Evolutionary conservation across 2,888 invertebrate genomes (phyloP).

Genomic region (Taenaris catops): DNA sequence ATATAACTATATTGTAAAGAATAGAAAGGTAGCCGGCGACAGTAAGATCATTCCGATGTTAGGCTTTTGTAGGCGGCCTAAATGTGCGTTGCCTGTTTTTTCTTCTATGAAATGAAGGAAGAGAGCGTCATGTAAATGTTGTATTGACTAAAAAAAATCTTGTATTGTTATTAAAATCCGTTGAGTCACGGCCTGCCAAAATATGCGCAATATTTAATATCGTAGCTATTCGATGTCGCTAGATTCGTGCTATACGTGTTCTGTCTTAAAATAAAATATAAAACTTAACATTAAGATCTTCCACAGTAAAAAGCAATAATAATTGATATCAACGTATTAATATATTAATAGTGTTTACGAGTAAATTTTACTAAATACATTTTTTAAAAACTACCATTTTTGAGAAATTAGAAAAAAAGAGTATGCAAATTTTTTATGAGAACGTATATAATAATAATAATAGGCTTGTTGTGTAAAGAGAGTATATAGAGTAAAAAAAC

Average conservation of each 20-base stretch:
- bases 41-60: constrained; percentile 40
- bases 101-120: too few species aligned
- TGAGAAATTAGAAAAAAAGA: constrained; percentile 5
- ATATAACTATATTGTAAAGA: constrained; percentile 45
- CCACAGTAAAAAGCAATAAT: constrained; percentile 62
- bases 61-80: too few species aligned
- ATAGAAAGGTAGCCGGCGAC: constrained; percentile 55
- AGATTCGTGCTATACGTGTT: constrained; percentile 8
- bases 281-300: constrained; percentile 38
- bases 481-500: too few species aligned
- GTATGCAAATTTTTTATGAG: not conserved
- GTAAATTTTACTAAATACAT: constrained; percentile 14
- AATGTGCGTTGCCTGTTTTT: too few species aligned
- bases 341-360: constrained; percentile 10
- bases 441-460: not conserved
- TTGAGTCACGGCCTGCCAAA: too few species aligned
- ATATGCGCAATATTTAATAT: not conserved
- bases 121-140: too few species aligned
- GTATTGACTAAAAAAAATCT: too few species aligned
- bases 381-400: constrained; percentile 18
- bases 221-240: constrained; percentile 18
- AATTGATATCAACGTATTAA: constrained; percentile 34
- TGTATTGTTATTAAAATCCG: too few species aligned
- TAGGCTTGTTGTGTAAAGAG: not conserved
- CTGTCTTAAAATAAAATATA: constrained; percentile 11